phyloP scores from a whole-genome alignment of 2,888 invertebrate species.

The Pelosia muscerda region DNA sequence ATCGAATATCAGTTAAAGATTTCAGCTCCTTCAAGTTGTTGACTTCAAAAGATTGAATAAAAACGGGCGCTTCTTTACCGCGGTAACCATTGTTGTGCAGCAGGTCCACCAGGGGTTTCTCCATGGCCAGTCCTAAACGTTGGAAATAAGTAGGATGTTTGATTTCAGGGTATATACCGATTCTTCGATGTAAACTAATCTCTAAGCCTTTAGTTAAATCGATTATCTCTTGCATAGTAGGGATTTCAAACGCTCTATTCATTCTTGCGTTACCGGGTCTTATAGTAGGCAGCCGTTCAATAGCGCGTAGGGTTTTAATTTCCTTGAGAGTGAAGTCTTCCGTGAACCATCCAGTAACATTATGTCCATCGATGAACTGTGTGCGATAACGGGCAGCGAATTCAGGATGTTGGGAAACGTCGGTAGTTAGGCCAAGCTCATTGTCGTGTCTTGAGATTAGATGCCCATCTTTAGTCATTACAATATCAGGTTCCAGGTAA shows the following conservation, averaged over 20 bases:
- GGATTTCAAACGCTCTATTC: constrained; percentile 69
- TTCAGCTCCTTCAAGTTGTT: constrained; percentile 75
- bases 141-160: constrained; percentile 78
- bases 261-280: constrained; percentile 78
- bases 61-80: constrained; percentile 67
- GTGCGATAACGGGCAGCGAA: constrained; percentile 70
- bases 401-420: constrained; percentile 69
- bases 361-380: constrained; percentile 68
- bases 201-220: constrained; percentile 75
- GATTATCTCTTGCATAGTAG: constrained; percentile 80
- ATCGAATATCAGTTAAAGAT: constrained; percentile 69
- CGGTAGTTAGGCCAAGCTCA: constrained; percentile 73
- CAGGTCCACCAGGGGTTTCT: constrained; percentile 68
- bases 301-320: constrained; percentile 73
- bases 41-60: constrained; percentile 81
- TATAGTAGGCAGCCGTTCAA: constrained; percentile 73
- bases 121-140: constrained; percentile 72
- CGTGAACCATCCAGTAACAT: constrained; percentile 75
- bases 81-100: constrained; percentile 73
- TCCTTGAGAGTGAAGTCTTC: constrained; percentile 81
- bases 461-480: constrained; percentile 77
- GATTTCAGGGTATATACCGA: constrained; percentile 80
- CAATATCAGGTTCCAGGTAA: constrained; percentile 80
- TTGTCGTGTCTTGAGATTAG: constrained; percentile 81
- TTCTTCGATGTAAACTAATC: constrained; percentile 63